phyloP scores from a whole-genome alignment of 1,140 invertebrate genomes.

The Drosophila tropicalis region DNA sequence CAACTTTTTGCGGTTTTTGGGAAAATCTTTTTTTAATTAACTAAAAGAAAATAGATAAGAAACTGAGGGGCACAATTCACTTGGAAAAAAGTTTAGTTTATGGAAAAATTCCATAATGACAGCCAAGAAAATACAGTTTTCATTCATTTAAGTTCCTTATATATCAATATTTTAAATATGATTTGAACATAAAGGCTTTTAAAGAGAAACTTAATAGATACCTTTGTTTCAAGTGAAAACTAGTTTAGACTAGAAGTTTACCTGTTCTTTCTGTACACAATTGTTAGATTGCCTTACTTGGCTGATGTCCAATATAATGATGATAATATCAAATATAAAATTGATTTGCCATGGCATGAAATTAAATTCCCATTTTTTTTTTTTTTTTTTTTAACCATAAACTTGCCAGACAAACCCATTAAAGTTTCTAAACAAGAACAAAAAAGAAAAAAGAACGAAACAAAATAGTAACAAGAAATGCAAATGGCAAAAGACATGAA shows the following conservation, averaged over 20 bases:
- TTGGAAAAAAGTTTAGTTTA: slow-evolving; percentile 12
- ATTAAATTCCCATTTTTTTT: not conserved
- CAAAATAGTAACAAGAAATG: slow-evolving; percentile 40
- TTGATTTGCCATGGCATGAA: not conserved
- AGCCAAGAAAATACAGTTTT: not conserved
- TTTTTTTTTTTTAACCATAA: not conserved
- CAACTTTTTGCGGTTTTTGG: slow-evolving; percentile 50
- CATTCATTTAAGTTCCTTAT: too few species aligned
- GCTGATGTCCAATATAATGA: not conserved
- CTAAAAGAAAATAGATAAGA: slow-evolving; percentile 26
- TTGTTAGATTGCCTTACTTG: not conserved
- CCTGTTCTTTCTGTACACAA: too few species aligned
- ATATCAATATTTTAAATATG: too few species aligned
- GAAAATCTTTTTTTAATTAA: slow-evolving; percentile 72
- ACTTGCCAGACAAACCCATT: slow-evolving; percentile 53
- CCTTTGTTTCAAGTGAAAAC: too few species aligned
- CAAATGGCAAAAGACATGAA: slow-evolving; percentile 72
- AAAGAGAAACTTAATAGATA: too few species aligned
- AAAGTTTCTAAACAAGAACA: slow-evolving; percentile 64
- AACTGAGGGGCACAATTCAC: not conserved
- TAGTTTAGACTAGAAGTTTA: too few species aligned
- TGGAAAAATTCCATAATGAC: not conserved
- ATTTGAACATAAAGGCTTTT: too few species aligned
- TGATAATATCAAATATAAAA: slow-evolving; percentile 1
- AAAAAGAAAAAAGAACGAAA: slow-evolving; percentile 39